Conservation (phyloP, 2,888 invertebrate genomes). For the Parascotia fuliginaria region DNA sequence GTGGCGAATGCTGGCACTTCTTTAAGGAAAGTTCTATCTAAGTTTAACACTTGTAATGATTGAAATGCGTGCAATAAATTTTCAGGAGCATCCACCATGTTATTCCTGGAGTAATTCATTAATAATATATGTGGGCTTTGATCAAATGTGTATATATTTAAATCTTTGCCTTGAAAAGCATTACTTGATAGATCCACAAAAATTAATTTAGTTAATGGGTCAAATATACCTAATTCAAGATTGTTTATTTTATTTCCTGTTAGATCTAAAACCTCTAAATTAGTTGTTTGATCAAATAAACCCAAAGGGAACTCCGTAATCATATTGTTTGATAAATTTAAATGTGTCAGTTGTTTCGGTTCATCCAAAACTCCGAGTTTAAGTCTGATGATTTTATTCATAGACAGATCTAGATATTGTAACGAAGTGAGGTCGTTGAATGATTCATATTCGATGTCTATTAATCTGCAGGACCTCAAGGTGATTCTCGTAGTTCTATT, state of each 20-base stretch:
- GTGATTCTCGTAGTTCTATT: conserved; percentile 44
- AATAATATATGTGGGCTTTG: conserved; percentile 31
- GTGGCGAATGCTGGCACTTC: conserved; percentile 63
- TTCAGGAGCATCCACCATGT: conserved; percentile 40
- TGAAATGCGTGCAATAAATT: conserved; percentile 50
- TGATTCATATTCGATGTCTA: conserved; percentile 41
- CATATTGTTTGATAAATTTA: conserved; percentile 47
- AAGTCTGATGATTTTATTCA: conserved; percentile 43
- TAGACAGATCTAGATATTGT: conserved; percentile 44
- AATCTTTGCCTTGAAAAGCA: conserved; percentile 47
- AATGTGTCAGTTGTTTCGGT: conserved; percentile 30
- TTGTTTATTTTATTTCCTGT: conserved; percentile 44
- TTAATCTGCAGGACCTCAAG: conserved; percentile 50
- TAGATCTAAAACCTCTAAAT: conserved; percentile 44
- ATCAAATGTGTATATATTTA: conserved; percentile 47
- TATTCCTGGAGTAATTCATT: conserved; percentile 51
- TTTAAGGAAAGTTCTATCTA: conserved; percentile 50
- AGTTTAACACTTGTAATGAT: conserved; percentile 47
- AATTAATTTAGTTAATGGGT: conserved; percentile 35
- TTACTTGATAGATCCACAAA: conserved; percentile 59
- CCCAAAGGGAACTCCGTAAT: conserved; percentile 40
- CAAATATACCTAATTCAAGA: conserved; percentile 41
- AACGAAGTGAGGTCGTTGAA: conserved; percentile 42
- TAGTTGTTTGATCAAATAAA: conserved; percentile 40
- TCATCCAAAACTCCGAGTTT: conserved; percentile 44